Percentiles rank a stretch among this genome's conserved stretches.
These are phyloP conservation scores for Chironomus riparius DNA, from an alignment of 2,888 invertebrate genomes.

Conservation along the genomic window DNA sequence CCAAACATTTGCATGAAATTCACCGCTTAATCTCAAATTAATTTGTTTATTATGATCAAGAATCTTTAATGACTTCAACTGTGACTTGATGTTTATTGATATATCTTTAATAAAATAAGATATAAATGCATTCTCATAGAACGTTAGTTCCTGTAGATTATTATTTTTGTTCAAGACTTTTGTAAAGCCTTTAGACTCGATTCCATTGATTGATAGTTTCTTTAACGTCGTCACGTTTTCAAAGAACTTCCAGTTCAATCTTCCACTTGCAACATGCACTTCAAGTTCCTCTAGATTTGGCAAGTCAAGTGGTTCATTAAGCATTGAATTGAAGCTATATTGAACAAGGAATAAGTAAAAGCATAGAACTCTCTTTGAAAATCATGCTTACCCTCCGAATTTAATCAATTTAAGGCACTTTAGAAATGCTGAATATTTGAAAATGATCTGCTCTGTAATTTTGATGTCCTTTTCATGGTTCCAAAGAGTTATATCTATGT, in stretches of 20 bases:
- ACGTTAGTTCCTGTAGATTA: not conserved
- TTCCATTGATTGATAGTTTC: not conserved
- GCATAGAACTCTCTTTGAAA: not conserved
- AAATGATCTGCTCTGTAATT: not conserved
- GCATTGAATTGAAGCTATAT: not conserved
- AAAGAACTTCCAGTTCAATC: not conserved
- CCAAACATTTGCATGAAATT: not conserved
- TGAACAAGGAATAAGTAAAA: not conserved
- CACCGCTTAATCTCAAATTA: not conserved
- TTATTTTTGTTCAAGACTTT: not conserved
- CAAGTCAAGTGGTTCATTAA: not conserved
- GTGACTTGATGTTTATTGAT: not conserved
- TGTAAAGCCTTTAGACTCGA: not conserved
- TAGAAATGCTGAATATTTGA: not conserved
- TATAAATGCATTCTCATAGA: not conserved
- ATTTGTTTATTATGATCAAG: not conserved
- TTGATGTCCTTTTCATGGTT: not conserved
- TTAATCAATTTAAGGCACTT: not conserved
- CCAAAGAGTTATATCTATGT: not conserved
- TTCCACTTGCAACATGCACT: not conserved
- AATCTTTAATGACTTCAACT: not conserved
- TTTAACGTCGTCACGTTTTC: not conserved
- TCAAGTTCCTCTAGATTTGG: not conserved
- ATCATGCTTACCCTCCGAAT: not conserved
- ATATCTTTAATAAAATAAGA: not conserved